phyloP scores from a whole-genome alignment of 2,888 invertebrate species.

The Tuta absoluta region DNA sequence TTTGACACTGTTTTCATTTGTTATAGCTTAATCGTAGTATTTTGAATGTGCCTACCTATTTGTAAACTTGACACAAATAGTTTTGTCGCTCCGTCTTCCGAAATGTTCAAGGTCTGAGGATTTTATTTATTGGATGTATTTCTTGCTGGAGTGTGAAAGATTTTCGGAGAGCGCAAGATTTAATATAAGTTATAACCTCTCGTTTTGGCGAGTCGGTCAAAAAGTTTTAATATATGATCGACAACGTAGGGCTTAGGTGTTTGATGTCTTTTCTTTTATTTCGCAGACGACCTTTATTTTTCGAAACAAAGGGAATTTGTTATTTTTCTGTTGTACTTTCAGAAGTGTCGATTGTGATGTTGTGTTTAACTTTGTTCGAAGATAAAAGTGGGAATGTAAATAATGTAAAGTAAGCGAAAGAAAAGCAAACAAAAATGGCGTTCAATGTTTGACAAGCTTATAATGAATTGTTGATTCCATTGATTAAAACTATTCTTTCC shows the following conservation, averaged over 20 bases:
- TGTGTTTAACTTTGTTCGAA: too few species aligned
- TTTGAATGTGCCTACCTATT: too few species aligned
- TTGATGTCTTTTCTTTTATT: background rate
- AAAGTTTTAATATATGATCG: background rate
- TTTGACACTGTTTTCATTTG: too few species aligned
- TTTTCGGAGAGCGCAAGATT: background rate
- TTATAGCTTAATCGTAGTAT: too few species aligned
- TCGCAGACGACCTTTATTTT: too few species aligned
- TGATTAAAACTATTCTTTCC: slow-evolving; percentile 17
- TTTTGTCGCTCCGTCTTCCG: too few species aligned
- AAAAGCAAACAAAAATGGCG: background rate
- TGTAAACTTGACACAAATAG: too few species aligned
- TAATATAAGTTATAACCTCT: slow-evolving; percentile 8
- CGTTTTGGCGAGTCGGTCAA: slow-evolving; percentile 2
- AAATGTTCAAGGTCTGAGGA: background rate
- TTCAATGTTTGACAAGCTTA: background rate
- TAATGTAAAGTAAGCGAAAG: background rate
- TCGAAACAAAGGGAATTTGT: too few species aligned
- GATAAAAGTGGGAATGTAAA: too few species aligned
- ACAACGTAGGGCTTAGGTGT: background rate
- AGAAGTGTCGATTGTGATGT: too few species aligned
- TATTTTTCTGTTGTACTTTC: background rate
- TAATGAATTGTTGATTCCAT: slow-evolving; percentile 7
- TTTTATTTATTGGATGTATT: slow-evolving; percentile 18
- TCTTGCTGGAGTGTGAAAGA: slow-evolving; percentile 1